Evolutionary conservation across 2,888 invertebrate genomes (phyloP), one percentile per base, ranked within the genome.

Genomic region (Crioceris asparagi): DNA sequence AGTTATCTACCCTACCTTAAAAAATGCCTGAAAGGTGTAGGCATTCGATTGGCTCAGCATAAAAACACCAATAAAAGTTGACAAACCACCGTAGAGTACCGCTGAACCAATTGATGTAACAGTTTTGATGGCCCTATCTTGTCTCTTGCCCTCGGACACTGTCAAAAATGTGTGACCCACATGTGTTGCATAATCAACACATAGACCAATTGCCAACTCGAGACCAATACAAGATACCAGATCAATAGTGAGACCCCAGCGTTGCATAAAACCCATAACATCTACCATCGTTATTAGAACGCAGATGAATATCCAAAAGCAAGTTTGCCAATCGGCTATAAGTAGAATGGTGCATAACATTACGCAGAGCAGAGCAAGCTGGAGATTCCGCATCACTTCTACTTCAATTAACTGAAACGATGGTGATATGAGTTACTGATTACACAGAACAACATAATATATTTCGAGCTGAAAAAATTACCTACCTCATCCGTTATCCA

Each of bases 121-220:
- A 0, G 85, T 79, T 49, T 72, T 69, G 27, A 75, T 60, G 0
- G 76, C 70, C 44, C 83, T 66, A 11, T 73, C 69, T n/a, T 70
- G 65, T 29, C 67, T 67, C 18, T 67, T 57, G 1, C 73, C 72
- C 27, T 70, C 65, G 12, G 66, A 62, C 12, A 71, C 63, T 2
- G 79, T 79, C 50, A 87, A 69, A 60, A 86, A 87, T 3, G 82
- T 80, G 55, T 86, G 85, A 1, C 83, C 83, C 4, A 84, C 77
- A 55, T 84, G 84, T 2, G 83, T 81, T 1, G 86, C 83, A 52
- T 85, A 87, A 62, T 88, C 87, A 1, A 87, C 83, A 53, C 85
- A 84, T 34, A 88, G 66, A 33, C 87, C 87, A 42, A 85, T 80
- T 3, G 83, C 83, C 19, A 87, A 66, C 53, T 86, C 83, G 8